phyloP scores from a whole-genome alignment of 2,888 invertebrate genomes.

The Copidosoma aretas region DNA sequence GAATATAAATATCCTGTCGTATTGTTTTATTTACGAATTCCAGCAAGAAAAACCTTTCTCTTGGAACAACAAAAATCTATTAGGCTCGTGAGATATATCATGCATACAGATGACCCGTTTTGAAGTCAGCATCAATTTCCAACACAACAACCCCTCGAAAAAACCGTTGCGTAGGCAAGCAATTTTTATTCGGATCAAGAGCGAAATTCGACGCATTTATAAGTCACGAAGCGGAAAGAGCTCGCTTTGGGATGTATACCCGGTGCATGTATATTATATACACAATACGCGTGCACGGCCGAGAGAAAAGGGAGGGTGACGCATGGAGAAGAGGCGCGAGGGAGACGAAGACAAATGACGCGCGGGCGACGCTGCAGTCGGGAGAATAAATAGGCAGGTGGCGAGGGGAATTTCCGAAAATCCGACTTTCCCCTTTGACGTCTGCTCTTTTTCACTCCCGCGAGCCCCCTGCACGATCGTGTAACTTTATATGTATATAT shows the following conservation, averaged over 20 bases:
- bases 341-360: constrained; percentile 31
- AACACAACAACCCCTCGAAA: neutral
- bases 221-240: neutral
- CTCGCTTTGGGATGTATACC: neutral
- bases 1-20: too few relatives aligned
- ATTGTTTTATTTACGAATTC: too few relatives aligned
- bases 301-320: neutral
- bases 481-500: neutral
- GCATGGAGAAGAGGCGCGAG: constrained; percentile 1
- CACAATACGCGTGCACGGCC: too few relatives aligned
- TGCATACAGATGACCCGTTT: too few relatives aligned
- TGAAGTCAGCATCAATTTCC: neutral
- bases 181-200: neutral
- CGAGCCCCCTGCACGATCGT: neutral
- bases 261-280: neutral
- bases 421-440: constrained; percentile 24
- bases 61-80: too few relatives aligned
- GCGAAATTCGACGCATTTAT: constrained; percentile 9
- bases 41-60: too few relatives aligned
- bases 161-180: neutral
- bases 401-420: constrained; percentile 28
- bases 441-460: too few relatives aligned
- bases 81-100: too few relatives aligned
- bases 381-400: constrained; percentile 1
- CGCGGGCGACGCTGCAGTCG: constrained; percentile 28